Conservation (phyloP, 2,113 vertebrate species). For the Sialia sialis region DNA sequence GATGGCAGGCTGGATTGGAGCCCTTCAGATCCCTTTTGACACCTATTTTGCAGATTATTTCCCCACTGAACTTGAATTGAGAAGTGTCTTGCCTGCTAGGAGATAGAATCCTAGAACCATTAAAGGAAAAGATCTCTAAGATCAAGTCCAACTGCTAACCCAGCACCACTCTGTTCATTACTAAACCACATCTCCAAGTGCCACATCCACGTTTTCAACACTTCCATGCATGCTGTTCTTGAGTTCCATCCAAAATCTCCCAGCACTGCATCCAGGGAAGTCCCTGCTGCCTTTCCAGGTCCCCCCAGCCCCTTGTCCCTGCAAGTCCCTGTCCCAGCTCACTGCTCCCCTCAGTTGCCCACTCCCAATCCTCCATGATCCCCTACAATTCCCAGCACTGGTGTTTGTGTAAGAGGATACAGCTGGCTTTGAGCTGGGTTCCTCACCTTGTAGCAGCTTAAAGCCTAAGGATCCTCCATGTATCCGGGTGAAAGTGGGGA, state of each 20-base stretch:
- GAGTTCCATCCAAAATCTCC: background rate
- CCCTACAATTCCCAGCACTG: background rate
- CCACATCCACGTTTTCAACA: background rate
- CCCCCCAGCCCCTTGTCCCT: background rate
- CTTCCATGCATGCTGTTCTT: background rate
- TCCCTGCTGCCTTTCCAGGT: background rate
- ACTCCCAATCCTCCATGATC: background rate
- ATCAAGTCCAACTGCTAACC: background rate
- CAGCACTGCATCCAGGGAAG: background rate
- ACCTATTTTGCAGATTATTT: background rate
- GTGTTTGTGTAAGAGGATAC: background rate
- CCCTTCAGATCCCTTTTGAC: background rate
- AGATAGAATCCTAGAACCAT: background rate
- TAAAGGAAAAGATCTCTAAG: background rate
- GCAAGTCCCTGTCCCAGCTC: background rate
- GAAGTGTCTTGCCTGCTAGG: background rate
- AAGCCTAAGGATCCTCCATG: background rate
- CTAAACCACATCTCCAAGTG: background rate
- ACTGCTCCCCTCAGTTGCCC: background rate
- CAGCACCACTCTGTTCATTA: background rate
- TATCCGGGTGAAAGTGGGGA: background rate
- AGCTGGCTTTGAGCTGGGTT: background rate
- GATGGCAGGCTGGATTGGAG: background rate
- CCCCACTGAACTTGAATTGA: background rate
- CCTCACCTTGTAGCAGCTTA: background rate